Base-by-base conservation (phyloP, 2,888 invertebrate species). In the Orchesella flavescens region DNA sequence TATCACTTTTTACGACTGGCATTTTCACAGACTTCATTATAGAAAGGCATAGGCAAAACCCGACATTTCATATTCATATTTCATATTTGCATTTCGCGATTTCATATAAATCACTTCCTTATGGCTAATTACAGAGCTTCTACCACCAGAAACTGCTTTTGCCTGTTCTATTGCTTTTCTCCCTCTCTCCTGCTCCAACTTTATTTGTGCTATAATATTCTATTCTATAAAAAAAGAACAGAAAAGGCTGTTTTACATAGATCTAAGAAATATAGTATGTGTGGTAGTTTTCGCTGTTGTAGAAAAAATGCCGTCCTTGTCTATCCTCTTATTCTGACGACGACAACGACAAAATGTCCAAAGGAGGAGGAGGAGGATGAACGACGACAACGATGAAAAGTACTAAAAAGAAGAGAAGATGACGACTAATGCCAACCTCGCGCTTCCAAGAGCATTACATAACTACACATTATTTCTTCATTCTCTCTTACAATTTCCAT, bases 81-180 rank as follows among this genome's bases (percentile, higher is more conserved):
- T 88, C 86, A 87, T 86, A 86, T 87, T 88, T 88, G 87, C 87
- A 88, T 88, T 87, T 86, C 85, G 82, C 84, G 78, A 84, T 76
- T 68, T 83, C 83, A 86, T 77, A 87, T 87, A 87, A 87, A 87
- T 87, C 87, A 86, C 85, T 87, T 84, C 85, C 86, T 86, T 87
- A 87, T 87, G 86, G 87, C 87, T 87, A 87, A 87, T 87, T 87
- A n/a, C n/a, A 87, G 86, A 86, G 86, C 87, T 87, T 85, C 87
- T 66, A 76, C 76, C 76, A 76, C 66, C 76, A 76, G 55, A 66
- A 76, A 76, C 66, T 66, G 76, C 76, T 61, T 78, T 78, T 69
- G 69, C 69, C 68, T n/a, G 49, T 74, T 74, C 59, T 74, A 61
- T 63, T 74, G 59, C 73, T 74, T 74, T 63, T 74, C 74, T 74